Conservation (phyloP, 2,797 vertebrate species). For the Peromyscus nudipes region DNA sequence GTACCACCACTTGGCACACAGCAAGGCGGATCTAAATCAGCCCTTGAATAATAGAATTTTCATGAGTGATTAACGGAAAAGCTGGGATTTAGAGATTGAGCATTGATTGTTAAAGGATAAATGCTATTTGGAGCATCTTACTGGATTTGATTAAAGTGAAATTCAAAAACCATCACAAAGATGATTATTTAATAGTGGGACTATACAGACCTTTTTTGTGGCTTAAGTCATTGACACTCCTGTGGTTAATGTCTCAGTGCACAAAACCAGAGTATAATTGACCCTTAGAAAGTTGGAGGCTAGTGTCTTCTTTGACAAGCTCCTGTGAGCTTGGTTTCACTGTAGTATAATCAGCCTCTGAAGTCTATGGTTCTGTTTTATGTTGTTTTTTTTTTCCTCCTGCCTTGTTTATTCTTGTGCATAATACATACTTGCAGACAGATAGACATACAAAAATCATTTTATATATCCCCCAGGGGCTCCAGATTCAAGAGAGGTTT, state of each 20-base stretch:
- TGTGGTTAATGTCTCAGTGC: slow-evolving; percentile 64
- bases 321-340: slow-evolving; percentile 52
- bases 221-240: slow-evolving; percentile 70
- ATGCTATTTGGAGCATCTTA: slow-evolving; percentile 86
- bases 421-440: slow-evolving; percentile 53
- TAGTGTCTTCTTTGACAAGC: slow-evolving; percentile 68
- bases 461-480: slow-evolving; percentile 22
- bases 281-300: slow-evolving; percentile 73
- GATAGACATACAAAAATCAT: slow-evolving; percentile 47
- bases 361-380: slow-evolving; percentile 63
- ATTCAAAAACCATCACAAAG: slow-evolving; percentile 85
- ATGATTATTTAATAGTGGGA: slow-evolving; percentile 81
- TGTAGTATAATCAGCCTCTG: slow-evolving; percentile 68
- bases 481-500: slow-evolving; percentile 62
- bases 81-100: slow-evolving; percentile 88
- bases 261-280: slow-evolving; percentile 74
- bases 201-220: slow-evolving; percentile 70
- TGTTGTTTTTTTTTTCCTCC: neutral
- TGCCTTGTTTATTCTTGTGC: slow-evolving; percentile 45
- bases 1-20: slow-evolving; percentile 76
- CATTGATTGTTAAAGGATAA: slow-evolving; percentile 87
- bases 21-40: slow-evolving; percentile 85
- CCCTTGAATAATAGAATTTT: slow-evolving; percentile 88
- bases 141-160: slow-evolving; percentile 88
- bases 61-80: slow-evolving; percentile 87